Evolutionary conservation across 1,140 invertebrate genomes (phyloP).

Genomic region (Amyelois transitella): DNA sequence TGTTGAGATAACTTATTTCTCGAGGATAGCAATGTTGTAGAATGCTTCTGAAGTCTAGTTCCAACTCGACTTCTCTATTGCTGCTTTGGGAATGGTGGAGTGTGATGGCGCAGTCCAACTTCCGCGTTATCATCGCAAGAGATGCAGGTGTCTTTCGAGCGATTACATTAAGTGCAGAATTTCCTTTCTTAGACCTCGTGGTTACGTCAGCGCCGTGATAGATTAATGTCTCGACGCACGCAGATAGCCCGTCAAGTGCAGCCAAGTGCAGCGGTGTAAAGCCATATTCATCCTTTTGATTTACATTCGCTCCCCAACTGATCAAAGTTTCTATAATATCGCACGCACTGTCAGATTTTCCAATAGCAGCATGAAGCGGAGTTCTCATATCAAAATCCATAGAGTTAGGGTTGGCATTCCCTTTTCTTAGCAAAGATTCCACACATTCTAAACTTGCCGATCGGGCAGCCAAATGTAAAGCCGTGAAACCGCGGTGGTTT

Average conservation of each 20-base stretch:
- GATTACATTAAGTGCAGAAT: constrained; percentile 87
- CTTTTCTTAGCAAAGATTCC: constrained; percentile 81
- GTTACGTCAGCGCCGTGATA: constrained; percentile 89
- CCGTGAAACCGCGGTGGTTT: constrained; percentile 85
- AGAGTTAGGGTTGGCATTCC: constrained; percentile 82
- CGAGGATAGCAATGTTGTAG: constrained; percentile 85
- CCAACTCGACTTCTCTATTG: constrained; percentile 86
- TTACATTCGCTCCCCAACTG: constrained; percentile 86
- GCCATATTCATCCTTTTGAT: constrained; percentile 90
- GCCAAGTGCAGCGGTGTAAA: constrained; percentile 92
- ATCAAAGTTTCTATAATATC: constrained; percentile 85
- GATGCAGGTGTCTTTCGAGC: constrained; percentile 88
- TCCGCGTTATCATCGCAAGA: constrained; percentile 83
- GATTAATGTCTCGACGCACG: constrained; percentile 87
- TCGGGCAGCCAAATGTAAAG: constrained; percentile 84
- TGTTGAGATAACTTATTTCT: constrained; percentile 87
- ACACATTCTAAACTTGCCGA: constrained; percentile 86
- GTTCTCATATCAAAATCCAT: constrained; percentile 86
- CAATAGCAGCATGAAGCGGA: constrained; percentile 84
- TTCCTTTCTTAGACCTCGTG: constrained; percentile 87
- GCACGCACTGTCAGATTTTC: constrained; percentile 83
- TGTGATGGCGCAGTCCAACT: constrained; percentile 85
- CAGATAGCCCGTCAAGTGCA: constrained; percentile 87
- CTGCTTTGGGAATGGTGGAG: constrained; percentile 84
- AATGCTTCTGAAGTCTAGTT: constrained; percentile 86